Base-by-base conservation (phyloP, 1,140 invertebrate genomes). In the Venustaconcha ellipsiformis region DNA sequence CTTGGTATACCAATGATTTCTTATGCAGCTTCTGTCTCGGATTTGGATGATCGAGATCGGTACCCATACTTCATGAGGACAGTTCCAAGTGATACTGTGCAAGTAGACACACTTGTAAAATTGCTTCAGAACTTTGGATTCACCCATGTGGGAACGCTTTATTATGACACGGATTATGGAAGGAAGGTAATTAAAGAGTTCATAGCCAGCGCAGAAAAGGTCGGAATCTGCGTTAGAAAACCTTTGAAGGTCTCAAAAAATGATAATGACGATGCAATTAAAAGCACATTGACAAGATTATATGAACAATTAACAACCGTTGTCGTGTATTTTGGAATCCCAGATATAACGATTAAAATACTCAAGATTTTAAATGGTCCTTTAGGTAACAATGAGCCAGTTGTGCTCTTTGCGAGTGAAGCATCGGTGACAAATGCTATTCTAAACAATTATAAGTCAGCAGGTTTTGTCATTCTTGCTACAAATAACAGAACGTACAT, bases 171-270 rank as follows among this genome's bases (percentile, higher is more conserved):
- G 67, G 79, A 79, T 1, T 85, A 85, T 64, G 84, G 84, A 18
- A 60, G 60, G 57, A 76, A 74, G 20, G 84, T 78, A 0, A 79
- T 79, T 18, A 48, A 78, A 56, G 56, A 37, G 13, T 72, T 85
- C 30, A 60, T 60, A 26, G 14, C 67, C 14, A 65, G 74, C n/a
- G 81, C 82, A 4, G 63, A 70, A 18, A 14, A 57, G 1, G 75
- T 60, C 14, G 74, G 78, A 48, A 93, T 94, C 80, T 89, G 88
- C 65, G 93, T 94, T 64, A 92, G 94, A 26, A 85, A 88, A 2
- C 67, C 79, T 15, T 67, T 78, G 18, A 70, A 37, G 6, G 67
- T 84, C 12, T 92, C 92, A 64, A 87, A 94, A 12, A 37, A 76
- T 59, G 72, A 68, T 26, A 67, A 56, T 23, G 23, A 70, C 3